These are phyloP conservation scores for Patella vulgata DNA, from an alignment of 1,140 invertebrate genomes.

Conservation along the genomic window DNA sequence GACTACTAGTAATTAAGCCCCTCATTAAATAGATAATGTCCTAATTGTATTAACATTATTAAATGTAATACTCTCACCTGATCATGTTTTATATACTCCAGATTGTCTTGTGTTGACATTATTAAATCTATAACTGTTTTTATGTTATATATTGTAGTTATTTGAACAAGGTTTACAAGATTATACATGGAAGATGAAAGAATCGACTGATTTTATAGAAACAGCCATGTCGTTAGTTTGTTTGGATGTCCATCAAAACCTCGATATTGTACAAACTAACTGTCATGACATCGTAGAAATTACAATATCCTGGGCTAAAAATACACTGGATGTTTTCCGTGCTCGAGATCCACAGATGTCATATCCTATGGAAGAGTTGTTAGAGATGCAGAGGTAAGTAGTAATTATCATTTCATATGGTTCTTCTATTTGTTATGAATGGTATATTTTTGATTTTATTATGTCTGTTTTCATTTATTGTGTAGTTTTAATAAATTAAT, in stretches of 20 bases:
- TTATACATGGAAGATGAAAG: conserved; percentile 65
- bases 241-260: conserved; percentile 60
- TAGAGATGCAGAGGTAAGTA: conserved; percentile 59
- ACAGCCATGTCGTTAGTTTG: conserved; percentile 62
- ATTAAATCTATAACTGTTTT: too few species aligned
- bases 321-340: conserved; percentile 57
- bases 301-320: conserved; percentile 58
- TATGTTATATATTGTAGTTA: too few species aligned
- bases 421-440: not conserved
- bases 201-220: conserved; percentile 65
- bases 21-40: too few species aligned
- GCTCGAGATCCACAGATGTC: conserved; percentile 42
- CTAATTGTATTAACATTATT: too few species aligned
- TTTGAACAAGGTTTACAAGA: conserved; percentile 60
- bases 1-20: too few species aligned
- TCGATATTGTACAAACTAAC: conserved; percentile 64
- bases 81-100: too few species aligned
- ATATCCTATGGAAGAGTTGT: conserved; percentile 61
- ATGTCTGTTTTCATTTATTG: too few species aligned
- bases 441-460: too few species aligned
- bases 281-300: conserved; percentile 59
- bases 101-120: too few species aligned
- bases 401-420: not conserved
- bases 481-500: too few species aligned
- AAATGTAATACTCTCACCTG: too few species aligned